phyloP scores from a whole-genome alignment of 2,888 invertebrate species.

The Lithophane semibrunnea region DNA sequence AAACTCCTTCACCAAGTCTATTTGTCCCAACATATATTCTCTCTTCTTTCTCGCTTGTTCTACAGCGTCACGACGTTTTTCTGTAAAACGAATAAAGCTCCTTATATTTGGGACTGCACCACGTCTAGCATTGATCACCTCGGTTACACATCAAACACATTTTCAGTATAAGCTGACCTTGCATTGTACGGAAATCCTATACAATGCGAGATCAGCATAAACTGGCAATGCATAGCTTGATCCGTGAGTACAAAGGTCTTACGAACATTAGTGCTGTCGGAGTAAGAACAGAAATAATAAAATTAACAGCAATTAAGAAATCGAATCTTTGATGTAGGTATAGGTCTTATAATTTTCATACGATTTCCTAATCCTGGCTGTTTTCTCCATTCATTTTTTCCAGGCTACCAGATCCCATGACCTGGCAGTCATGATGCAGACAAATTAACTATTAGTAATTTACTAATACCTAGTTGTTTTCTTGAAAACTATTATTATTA shows the following conservation, averaged over 20 bases:
- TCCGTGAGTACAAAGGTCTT: neutral
- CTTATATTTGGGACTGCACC: neutral
- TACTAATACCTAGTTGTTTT: neutral
- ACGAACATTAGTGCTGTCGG: neutral
- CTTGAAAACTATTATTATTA: too few relatives aligned
- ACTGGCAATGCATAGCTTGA: too few relatives aligned
- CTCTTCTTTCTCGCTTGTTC: conserved; percentile 84
- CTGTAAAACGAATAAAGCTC: conserved; percentile 66
- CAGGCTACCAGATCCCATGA: neutral
- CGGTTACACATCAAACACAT: too few relatives aligned
- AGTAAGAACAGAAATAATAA: neutral
- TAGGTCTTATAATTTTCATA: neutral
- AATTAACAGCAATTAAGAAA: neutral
- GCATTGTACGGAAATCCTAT: too few relatives aligned
- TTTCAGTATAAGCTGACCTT: too few relatives aligned
- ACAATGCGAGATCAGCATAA: too few relatives aligned
- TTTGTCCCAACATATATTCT: conserved; percentile 87
- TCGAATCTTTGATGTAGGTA: neutral
- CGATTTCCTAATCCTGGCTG: neutral
- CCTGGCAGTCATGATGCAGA: neutral
- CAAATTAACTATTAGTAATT: neutral
- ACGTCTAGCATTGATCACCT: neutral
- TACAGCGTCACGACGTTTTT: conserved; percentile 78
- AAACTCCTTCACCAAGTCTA: conserved; percentile 85
- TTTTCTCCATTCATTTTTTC: neutral